Evolutionary conservation across 1,140 invertebrate species (phyloP).

Genomic region (Odontomachus brunneus): DNA sequence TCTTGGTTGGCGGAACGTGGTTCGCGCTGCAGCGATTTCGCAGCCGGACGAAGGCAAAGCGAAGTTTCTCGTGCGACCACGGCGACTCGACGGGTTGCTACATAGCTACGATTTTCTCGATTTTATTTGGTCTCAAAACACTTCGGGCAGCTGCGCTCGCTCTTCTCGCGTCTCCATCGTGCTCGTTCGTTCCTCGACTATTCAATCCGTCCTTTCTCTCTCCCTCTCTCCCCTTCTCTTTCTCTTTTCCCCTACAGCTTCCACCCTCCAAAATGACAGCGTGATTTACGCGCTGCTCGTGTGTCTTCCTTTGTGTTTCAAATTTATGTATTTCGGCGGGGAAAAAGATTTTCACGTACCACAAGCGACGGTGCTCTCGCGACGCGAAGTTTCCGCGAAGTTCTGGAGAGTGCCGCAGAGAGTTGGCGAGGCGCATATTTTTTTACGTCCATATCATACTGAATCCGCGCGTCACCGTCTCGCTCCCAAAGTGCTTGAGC

Average conservation of each 20-base stretch:
- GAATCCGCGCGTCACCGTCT: not conserved
- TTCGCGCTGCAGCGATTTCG: constrained; percentile 22
- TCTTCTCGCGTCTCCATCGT: constrained; percentile 57
- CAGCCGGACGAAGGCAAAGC: not conserved
- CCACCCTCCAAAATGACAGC: constrained; percentile 25
- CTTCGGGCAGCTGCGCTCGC: constrained; percentile 35
- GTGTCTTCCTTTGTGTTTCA: constrained; percentile 63
- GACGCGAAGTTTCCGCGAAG: constrained; percentile 11
- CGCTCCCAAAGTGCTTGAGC: too few species aligned
- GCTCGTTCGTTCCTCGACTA: constrained; percentile 10
- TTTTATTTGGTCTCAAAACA: constrained; percentile 72
- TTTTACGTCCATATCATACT: not conserved
- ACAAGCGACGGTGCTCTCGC: constrained; percentile 20
- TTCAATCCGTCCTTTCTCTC: constrained; percentile 1
- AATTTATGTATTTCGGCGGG: constrained; percentile 66
- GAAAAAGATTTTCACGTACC: constrained; percentile 23
- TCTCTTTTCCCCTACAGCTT: not conserved
- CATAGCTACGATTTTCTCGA: constrained; percentile 54
- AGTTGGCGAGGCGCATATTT: constrained; percentile 19
- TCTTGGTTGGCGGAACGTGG: not conserved
- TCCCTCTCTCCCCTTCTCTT: not conserved
- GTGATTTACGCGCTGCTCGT: constrained; percentile 65
- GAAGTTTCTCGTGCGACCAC: constrained; percentile 23
- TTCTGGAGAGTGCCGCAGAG: not conserved
- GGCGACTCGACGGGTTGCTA: constrained; percentile 32